A percentile compares a stretch with the other conserved stretches of the same genome.
Evolutionary conservation across 2,888 invertebrate species (phyloP).

Genomic region (Aplocera efformata): DNA sequence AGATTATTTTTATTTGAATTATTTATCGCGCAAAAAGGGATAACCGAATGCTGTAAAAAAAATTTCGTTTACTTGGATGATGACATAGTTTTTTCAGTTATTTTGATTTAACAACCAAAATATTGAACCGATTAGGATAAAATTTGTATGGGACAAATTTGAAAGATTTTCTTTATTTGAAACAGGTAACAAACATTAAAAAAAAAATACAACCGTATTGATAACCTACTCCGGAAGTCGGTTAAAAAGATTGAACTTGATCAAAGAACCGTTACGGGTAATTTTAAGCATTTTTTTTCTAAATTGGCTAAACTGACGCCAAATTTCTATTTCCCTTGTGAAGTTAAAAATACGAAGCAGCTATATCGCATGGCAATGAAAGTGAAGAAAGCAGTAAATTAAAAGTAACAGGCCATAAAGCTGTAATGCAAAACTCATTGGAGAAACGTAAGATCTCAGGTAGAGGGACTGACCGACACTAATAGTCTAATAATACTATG

Average conservation of each 20-base stretch:
- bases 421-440: constrained; percentile 23
- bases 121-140: no score
- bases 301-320: neutral
- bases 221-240: no score
- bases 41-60: no score
- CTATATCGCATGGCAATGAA: constrained; percentile 5
- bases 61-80: no score
- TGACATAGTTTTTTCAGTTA: no score
- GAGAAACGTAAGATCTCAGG: constrained; percentile 42
- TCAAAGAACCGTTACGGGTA: constrained; percentile 17
- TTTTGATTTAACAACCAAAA: no score
- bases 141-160: no score
- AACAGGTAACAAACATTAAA: no score
- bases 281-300: constrained; percentile 8
- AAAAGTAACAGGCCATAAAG: constrained; percentile 33
- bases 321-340: neutral
- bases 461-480: constrained; percentile 55
- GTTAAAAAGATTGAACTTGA: neutral
- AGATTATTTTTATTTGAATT: no score
- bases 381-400: constrained; percentile 7
- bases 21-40: no score
- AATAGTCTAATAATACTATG: constrained; percentile 72
- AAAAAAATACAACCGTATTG: no score
- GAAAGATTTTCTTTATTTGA: no score
- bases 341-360: neutral